Percentiles rank a stretch among this genome's conserved stretches.
Evolutionary conservation across 2,797 vertebrate genomes (phyloP).

Genomic region (Lerista edwardsae): DNA sequence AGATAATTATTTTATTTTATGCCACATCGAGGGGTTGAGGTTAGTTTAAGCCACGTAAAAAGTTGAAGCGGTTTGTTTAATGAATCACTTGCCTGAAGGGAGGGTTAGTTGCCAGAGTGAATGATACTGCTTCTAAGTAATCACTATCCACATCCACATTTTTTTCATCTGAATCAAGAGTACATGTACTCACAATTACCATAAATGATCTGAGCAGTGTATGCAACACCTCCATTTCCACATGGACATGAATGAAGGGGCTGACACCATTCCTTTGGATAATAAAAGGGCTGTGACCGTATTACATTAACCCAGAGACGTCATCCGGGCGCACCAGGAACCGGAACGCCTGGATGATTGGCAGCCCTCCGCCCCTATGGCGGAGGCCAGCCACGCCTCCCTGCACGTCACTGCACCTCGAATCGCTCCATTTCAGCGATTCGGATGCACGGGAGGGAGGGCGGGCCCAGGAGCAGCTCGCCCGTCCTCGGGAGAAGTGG

Average conservation of each 20-base stretch:
- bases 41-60: background rate
- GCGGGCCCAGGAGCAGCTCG: too few relatives aligned
- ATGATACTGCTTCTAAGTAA: background rate
- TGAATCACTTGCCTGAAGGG: background rate
- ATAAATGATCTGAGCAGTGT: background rate
- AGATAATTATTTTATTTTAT: conserved; percentile 27
- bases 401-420: too few relatives aligned
- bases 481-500: too few relatives aligned
- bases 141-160: background rate
- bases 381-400: too few relatives aligned
- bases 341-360: too few relatives aligned
- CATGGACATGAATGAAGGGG: background rate
- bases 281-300: background rate
- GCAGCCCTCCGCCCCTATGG: too few relatives aligned
- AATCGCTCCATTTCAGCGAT: too few relatives aligned
- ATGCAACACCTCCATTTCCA: fast-evolving
- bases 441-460: too few relatives aligned
- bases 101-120: conserved; percentile 16
- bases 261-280: background rate
- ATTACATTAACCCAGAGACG: too few relatives aligned
- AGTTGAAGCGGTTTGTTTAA: background rate
- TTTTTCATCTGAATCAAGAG: background rate
- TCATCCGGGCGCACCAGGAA: too few relatives aligned
- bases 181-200: background rate
- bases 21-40: background rate